Conservation (phyloP, 1,140 invertebrate species). For the Archivesica marissinica region DNA sequence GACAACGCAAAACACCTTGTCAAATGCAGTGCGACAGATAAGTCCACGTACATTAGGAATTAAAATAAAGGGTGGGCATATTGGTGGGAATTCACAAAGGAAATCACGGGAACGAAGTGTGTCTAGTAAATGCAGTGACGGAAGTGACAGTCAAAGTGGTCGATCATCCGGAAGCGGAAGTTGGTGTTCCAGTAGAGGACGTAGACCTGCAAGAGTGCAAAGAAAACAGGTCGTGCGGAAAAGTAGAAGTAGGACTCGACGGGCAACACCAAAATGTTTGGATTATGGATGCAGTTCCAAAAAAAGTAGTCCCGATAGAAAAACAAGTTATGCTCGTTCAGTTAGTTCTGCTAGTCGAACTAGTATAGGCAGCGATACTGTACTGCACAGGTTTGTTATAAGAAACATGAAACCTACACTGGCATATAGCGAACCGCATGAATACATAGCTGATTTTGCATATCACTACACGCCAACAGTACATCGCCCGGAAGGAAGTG, state of each 20-base stretch:
- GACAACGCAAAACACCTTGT: conserved; percentile 51
- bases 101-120: conserved; percentile 42
- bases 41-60: conserved; percentile 30
- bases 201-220: neutral
- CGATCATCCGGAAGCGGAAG: conserved; percentile 9
- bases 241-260: conserved; percentile 35
- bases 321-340: neutral
- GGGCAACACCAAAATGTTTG: neutral
- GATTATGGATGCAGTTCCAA: conserved; percentile 29
- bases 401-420: neutral
- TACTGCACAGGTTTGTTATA: neutral
- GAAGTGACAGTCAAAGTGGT: conserved; percentile 27
- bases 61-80: neutral
- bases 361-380: neutral
- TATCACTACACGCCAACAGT: conserved; percentile 20
- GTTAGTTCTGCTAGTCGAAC: neutral
- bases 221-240: neutral
- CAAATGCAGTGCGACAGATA: conserved; percentile 32
- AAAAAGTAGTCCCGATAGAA: conserved; percentile 32
- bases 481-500: neutral
- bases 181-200: conserved; percentile 9
- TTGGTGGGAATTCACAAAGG: conserved; percentile 3
- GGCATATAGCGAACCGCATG: neutral
- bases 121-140: conserved; percentile 32
- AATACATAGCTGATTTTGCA: conserved; percentile 12